Evolutionary conservation across 35 echinoderm and acorn worm species (phyloP), one percentile per base, ranked within the genome.

Genomic region (Amphiura filiformis): DNA sequence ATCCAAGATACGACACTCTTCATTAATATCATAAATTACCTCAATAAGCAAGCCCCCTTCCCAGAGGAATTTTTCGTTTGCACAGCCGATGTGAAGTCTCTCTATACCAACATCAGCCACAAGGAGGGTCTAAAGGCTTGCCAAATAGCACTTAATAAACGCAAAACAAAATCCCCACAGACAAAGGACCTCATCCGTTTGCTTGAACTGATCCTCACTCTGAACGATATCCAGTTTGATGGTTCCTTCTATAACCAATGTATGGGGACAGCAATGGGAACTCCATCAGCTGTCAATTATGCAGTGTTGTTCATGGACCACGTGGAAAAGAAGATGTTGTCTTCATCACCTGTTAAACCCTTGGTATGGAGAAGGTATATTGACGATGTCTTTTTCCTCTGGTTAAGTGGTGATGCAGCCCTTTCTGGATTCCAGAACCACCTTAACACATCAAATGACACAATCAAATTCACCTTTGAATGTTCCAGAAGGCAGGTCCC

Each of bases 391-490:
- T 40, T 39, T 26, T 82, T 64, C 32, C 30, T 90, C 13, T 90
- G 78, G 57, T 32, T 32, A 31, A 2, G 30, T 32, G 40, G 20
- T 26, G 30, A 47, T 13, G 26, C 26, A 82, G 3, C 39, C 31
- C 64, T 90, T 36, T 22, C 23, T n/a, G 39, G 1, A 2, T 90
- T 90, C 38, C 32, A 82, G 17, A 75, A 82, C 12, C 30, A 82
- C 15, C 26, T 76, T 31, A 89, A 89, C 39, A 82, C 39, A 5
- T 75, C 34, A 12, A 81, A 90, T 38, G 39, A 38, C 52, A 90
- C 32, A 38, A 90, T 84, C 56, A 90, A 90, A 83, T 90, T 90
- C 80, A 90, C 88, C 0, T 81, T 81, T 37, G 79, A 82, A 31
- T n/a, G 26, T 13, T 82, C 78, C 64, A 36, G 23, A 38, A 28